Evolutionary conservation across 64 coral and sea anemone species (phyloP).

Genomic region (Stylophora pistillata): DNA sequence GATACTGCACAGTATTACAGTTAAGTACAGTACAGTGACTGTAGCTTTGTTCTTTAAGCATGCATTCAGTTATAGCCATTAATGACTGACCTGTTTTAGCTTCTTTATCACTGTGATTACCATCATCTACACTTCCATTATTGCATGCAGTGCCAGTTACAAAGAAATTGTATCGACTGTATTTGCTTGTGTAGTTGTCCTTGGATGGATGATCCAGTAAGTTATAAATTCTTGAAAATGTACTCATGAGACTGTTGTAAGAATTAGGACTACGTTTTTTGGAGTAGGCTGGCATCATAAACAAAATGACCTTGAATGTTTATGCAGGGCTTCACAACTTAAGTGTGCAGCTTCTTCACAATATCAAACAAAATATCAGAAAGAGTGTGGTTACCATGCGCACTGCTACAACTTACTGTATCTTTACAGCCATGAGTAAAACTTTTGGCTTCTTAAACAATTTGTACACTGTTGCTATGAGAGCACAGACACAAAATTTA

Average conservation of each 20-base stretch:
- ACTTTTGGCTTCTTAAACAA: background rate
- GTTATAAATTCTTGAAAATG: constrained; percentile 45
- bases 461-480: background rate
- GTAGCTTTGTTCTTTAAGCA: background rate
- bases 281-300: background rate
- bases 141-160: background rate
- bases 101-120: background rate
- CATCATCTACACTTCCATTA: background rate
- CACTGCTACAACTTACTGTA: background rate
- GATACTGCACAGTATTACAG: too few species aligned
- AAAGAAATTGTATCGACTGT: background rate
- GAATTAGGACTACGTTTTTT: constrained; percentile 1
- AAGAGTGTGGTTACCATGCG: background rate
- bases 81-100: background rate
- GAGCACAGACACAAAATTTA: background rate
- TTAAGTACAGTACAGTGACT: background rate
- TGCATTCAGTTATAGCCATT: background rate
- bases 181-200: background rate
- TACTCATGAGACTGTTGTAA: constrained; percentile 7
- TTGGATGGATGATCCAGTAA: constrained; percentile 28
- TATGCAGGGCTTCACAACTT: too few species aligned
- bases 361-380: background rate
- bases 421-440: background rate
- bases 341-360: too few species aligned
- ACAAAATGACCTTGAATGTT: too few species aligned